Evolutionary conservation across 2,113 vertebrate genomes (phyloP), one percentile per base, ranked within the genome.

Genomic region (Tor tambroides): DNA sequence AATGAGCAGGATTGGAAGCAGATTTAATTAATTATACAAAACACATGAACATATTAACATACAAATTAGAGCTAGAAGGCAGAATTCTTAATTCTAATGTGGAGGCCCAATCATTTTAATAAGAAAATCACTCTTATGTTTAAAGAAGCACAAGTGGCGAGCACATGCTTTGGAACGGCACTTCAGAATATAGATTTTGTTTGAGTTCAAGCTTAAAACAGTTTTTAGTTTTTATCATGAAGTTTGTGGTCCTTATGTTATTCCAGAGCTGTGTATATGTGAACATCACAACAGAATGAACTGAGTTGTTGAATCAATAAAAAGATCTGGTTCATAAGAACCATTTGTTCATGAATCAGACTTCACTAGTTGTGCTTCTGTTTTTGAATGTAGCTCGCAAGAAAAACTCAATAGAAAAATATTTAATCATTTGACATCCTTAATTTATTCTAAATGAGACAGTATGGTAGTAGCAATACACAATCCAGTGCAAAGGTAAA

Each of bases 1-100:
- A 79, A 71, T 81, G 54, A 86, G 65, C 35, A 23, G 77, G 78
- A 80, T 61, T 81, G 28, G 28, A 71, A 51, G 63, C 80, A 32
- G 86, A 43, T 75, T 82, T 46, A 61, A 80, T 87, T 87, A 59
- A 35, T 63, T 76, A 83, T 75, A 30, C 54, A 38, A 75, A 83
- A 75, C 79, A 41, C 54, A 74, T 83, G 67, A 88, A 81, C 54
- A 35, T 61, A 88, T 85, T 84, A 85, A 74, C 87, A 88, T 85
- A 85, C 51, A 85, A 81, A 85, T 88, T 85, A 75, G 83, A 54
- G 82, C 87, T 84, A 19, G 67, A 49, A 72, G 83, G 87, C 76
- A 85, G 38, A 71, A 30, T 85, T 49, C 21, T 61, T 85, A 21
- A 46, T 56, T 79, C 77, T 65, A 35, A 61, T n/a, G 65, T 38